A percentile compares a stretch with the other conserved stretches of the same genome.
Conservation (phyloP, 2,113 vertebrate species). For the Limanda limanda region DNA sequence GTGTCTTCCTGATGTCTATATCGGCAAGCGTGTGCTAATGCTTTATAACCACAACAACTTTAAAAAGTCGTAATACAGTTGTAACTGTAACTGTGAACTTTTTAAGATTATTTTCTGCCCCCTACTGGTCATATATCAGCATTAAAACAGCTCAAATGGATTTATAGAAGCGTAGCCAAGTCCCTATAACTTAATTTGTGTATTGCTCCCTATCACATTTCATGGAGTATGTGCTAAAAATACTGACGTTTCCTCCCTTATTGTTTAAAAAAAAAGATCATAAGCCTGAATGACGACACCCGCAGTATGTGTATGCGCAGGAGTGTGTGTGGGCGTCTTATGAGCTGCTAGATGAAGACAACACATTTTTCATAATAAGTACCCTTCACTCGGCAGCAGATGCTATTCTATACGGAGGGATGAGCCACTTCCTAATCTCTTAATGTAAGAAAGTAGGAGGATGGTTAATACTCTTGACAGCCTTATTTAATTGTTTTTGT, state of each 20-base stretch:
- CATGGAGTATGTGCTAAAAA: constrained; percentile 6
- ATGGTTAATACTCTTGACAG: constrained; percentile 45
- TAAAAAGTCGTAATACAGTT: neutral
- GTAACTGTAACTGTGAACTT: neutral
- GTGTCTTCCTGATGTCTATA: neutral
- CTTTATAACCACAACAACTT: neutral
- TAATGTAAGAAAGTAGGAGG: constrained; percentile 47
- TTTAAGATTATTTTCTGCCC: neutral
- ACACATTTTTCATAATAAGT: constrained; percentile 58
- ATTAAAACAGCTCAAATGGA: neutral
- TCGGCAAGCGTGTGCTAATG: neutral
- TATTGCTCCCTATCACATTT: neutral
- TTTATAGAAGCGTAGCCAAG: neutral
- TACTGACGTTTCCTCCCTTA: constrained; percentile 12
- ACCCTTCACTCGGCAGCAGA: constrained; percentile 57
- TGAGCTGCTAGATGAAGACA: constrained; percentile 44
- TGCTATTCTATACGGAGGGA: constrained; percentile 47
- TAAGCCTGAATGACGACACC: neutral
- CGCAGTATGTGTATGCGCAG: neutral
- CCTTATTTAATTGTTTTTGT: constrained; percentile 51
- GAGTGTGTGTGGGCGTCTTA: constrained; percentile 20
- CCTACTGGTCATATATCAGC: neutral
- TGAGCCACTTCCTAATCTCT: constrained; percentile 58
- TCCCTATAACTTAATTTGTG: constrained; percentile 10
- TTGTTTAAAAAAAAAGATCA: constrained; percentile 4